Evolutionary conservation across 2,797 vertebrate genomes (phyloP), one percentile per base, ranked within the genome.

Genomic region (Tympanoctomys barrerae): DNA sequence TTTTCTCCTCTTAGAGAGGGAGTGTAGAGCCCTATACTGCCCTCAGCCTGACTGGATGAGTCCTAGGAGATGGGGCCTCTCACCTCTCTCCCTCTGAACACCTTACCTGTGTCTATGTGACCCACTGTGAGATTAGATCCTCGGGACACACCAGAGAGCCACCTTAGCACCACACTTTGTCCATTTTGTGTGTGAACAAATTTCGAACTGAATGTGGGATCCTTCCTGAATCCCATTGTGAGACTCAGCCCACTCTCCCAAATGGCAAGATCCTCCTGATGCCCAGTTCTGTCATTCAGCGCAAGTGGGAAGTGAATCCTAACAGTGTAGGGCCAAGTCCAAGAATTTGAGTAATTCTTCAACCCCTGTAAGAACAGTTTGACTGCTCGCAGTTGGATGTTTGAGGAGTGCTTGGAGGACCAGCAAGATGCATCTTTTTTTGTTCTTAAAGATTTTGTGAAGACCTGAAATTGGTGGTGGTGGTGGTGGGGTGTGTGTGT

Each of bases 211-310:
- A 70, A 11, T 84, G 49, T 89, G n/a, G 28, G 66, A 83, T 77
- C 36, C 54, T 87, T 92, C 79, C 54, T 95, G 79, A 85, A 57
- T 78, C 92, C 90, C 82, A 18, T 0, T 57, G 87, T 90, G 86
- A 77, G n/a, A 57, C 59, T 87, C 87, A 94, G 54, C 93, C 94
- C 61, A 66, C 57, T 84, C 75, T 39, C 52, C 36, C 85, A 46
- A 82, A 73, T 78, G 93, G 49, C 62, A 83, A 79, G 68, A 80
- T 52, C 54, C 91, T 87, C 78, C 79, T 33, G 61, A 92, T 96
- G 96, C 92, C 88, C 62, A 42, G 92, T 89, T 94, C 93, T 96
- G 94, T 95, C 90, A 94, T 71, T 97, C 94, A 92, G 1, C 0
- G 22, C 66, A 57, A n/a, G 91, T 93, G 90, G 96, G 94, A 93